Evolutionary conservation across 2,113 vertebrate genomes (phyloP), one percentile per base, ranked within the genome.

Genomic region (Axis porcinus): DNA sequence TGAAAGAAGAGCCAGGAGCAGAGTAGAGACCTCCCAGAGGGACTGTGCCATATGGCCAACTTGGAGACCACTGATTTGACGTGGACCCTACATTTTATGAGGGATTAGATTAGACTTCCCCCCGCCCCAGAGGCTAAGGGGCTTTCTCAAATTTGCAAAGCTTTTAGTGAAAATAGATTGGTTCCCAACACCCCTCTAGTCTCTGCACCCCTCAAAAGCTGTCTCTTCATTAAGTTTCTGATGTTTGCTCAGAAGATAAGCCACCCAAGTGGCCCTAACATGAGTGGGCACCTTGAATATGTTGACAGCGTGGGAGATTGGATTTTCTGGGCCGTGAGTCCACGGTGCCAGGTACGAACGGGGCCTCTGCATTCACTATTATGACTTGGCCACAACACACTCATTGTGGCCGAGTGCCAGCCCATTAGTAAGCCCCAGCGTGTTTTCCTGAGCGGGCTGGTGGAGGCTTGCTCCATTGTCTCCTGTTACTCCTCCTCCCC

Each of bases 381-480:
- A 28, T 79, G 25, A 64, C 82, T 54, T 17, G 30, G 50, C 64
- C 74, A 91, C 74, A 92, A 93, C 90, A 23, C 11, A 0, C 30
- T 58, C 70, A 27, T 78, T 91, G 94, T 97, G 84, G 52, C 96
- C 11, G 4, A 13, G 0, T 2, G 83, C 50, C 79, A 58, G 27
- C 25, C 3, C 2, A 21, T 93, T 55, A 36, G 92, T 25, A 30
- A 82, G 45, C 76, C 62, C 7, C 78, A 6, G 86, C 92, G 79
- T 96, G 95, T 97, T 91, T 97, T 94, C 60, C 54, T 85, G 12
- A 25, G 9, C 3, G 60, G 97, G 92, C 81, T 97, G 97, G 95
- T 40, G 60, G 95, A 70, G 91, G 76, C 96, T 97, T 95, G 87
- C 95, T 92, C 97, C 88, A 95, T 97, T 98, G 95, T 98, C 52